phyloP scores from a whole-genome alignment of 2,113 vertebrate genomes.

The Acinonyx jubatus region DNA sequence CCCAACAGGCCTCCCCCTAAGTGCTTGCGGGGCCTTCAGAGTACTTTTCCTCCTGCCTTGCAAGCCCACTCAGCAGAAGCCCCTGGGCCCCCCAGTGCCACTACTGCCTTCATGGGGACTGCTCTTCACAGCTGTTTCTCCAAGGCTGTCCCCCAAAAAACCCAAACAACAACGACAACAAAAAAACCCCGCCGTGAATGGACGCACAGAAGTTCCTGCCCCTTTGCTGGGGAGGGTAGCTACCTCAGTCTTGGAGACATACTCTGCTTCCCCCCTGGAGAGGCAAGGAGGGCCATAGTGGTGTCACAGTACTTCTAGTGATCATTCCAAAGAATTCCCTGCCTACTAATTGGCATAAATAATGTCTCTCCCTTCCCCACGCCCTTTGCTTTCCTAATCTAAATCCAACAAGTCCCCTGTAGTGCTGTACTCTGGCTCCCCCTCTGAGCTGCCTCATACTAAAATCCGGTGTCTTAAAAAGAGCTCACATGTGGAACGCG shows the following conservation, averaged over 20 bases:
- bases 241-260: background rate
- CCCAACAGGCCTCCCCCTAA: background rate
- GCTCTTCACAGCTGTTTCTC: background rate
- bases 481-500: background rate
- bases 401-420: background rate
- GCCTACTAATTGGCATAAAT: background rate
- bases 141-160: background rate
- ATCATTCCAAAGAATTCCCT: background rate
- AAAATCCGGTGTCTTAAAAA: background rate
- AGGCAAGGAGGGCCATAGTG: background rate
- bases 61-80: too few species aligned
- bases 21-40: background rate
- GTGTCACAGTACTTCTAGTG: background rate
- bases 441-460: background rate
- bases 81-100: background rate
- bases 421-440: background rate
- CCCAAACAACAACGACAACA: background rate
- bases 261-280: background rate
- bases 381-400: background rate
- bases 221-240: background rate
- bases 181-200: background rate
- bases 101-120: background rate
- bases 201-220: background rate
- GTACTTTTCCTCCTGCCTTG: background rate
- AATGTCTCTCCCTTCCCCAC: background rate